Conservation (phyloP, 1,140 invertebrate species). For the Copidosoma floridanum region DNA sequence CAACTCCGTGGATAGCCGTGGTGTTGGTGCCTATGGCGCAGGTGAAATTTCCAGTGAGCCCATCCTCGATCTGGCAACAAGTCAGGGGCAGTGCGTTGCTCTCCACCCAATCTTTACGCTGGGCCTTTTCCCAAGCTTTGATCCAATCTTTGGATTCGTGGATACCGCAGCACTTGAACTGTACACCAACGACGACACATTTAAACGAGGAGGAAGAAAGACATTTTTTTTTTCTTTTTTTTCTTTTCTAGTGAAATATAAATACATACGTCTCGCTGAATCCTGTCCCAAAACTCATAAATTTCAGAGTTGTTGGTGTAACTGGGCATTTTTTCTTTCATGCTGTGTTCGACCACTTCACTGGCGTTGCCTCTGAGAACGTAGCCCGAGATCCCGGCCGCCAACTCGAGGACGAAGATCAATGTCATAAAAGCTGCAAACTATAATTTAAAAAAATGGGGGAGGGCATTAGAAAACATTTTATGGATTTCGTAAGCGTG, state of each 20-base stretch:
- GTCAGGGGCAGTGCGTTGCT: too few relatives aligned
- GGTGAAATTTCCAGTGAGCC: neutral
- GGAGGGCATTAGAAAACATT: too few relatives aligned
- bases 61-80: conserved; percentile 59
- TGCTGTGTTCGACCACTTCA: conserved; percentile 52
- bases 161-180: conserved; percentile 77
- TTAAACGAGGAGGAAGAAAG: too few relatives aligned
- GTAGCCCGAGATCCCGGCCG: conserved; percentile 79
- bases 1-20: neutral
- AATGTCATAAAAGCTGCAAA: conserved; percentile 72
- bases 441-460: too few relatives aligned
- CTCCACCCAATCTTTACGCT: too few relatives aligned
- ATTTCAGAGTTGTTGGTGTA: conserved; percentile 53
- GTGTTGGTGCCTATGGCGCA: too few relatives aligned
- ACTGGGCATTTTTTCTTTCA: conserved; percentile 57
- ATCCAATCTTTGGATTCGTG: conserved; percentile 63
- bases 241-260: too few relatives aligned
- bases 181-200: too few relatives aligned
- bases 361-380: conserved; percentile 63
- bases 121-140: conserved; percentile 25
- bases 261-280: conserved; percentile 63
- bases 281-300: conserved; percentile 62
- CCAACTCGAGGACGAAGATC: conserved; percentile 79
- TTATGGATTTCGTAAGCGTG: neutral
- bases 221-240: too few relatives aligned